These are phyloP conservation scores for Drosophila santomea DNA, from an alignment of 1,140 invertebrate species.

Conservation along the genomic window DNA sequence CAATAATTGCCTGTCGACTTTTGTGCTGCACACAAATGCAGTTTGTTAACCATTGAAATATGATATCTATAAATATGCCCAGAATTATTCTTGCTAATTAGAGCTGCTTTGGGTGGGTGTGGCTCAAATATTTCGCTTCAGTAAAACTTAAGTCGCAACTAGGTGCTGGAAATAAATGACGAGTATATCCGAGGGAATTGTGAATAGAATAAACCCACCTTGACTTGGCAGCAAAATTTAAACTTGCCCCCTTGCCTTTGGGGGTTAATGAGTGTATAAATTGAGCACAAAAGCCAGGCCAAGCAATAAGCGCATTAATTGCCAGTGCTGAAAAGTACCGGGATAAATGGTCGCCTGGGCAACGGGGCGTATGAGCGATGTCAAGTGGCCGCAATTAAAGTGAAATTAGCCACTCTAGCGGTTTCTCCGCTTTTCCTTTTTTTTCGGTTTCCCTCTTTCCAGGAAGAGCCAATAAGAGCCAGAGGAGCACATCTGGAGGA, in stretches of 20 bases:
- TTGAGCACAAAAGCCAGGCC: constrained; percentile 59
- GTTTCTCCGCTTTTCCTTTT: constrained; percentile 5
- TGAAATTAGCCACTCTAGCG: constrained; percentile 29
- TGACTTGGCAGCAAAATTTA: constrained; percentile 16
- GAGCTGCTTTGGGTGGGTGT: not conserved
- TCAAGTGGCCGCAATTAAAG: constrained; percentile 76
- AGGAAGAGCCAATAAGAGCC: not conserved
- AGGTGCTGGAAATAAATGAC: constrained; percentile 6
- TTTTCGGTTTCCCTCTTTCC: not conserved
- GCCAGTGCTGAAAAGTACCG: constrained; percentile 28
- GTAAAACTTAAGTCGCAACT: not conserved
- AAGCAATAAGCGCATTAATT: constrained; percentile 78
- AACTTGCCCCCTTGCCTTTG: constrained; percentile 22
- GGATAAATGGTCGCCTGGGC: constrained; percentile 22
- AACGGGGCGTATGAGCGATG: constrained; percentile 59
- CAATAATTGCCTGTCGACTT: not conserved
- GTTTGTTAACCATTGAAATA: not conserved
- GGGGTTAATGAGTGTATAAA: constrained; percentile 52
- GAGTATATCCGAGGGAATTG: not conserved
- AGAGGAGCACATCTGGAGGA: not conserved
- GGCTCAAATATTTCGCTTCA: constrained; percentile 3
- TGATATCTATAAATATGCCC: constrained; percentile 1
- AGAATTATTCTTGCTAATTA: constrained; percentile 20
- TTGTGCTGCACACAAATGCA: constrained; percentile 3
- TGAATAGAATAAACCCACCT: constrained; percentile 28